These are phyloP conservation scores for Rattus norvegicus DNA, from an alignment of 2,113 vertebrate species.

Conservation along the genomic window DNA sequence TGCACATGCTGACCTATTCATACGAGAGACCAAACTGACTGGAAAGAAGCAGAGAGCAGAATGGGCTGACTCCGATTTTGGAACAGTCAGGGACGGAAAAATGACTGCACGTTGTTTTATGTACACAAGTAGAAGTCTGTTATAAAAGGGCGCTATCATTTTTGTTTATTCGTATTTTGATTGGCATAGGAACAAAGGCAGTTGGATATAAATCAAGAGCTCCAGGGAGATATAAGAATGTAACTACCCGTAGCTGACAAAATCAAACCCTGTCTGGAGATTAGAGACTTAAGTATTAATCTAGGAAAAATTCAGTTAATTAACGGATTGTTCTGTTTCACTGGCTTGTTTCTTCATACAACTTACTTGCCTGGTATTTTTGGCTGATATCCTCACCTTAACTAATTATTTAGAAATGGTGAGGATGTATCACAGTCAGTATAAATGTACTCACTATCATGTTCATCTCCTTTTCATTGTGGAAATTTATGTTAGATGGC, in stretches of 20 bases:
- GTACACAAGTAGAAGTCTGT: background rate
- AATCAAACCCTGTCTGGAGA: constrained; percentile 8
- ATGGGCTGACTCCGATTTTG: background rate
- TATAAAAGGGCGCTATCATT: background rate
- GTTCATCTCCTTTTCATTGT: background rate
- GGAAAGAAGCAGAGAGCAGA: background rate
- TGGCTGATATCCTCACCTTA: background rate
- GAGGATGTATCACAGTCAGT: background rate
- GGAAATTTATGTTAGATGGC: constrained; percentile 30
- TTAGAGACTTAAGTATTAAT: constrained; percentile 9
- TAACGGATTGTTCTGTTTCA: background rate
- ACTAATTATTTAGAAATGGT: constrained; percentile 48
- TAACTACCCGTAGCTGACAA: background rate
- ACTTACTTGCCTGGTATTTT: constrained; percentile 20
- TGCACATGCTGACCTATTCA: background rate
- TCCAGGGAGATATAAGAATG: constrained; percentile 12
- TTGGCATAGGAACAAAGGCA: background rate
- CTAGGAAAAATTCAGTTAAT: constrained; percentile 40
- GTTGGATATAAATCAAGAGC: background rate
- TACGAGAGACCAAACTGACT: background rate
- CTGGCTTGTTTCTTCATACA: background rate
- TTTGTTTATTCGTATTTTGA: background rate
- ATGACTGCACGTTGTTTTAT: background rate
- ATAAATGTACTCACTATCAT: constrained; percentile 43
- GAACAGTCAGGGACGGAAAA: background rate